Evolutionary conservation across 2,113 vertebrate species (phyloP), one percentile per base, ranked within the genome.

Genomic region (Triplophysa dalaica): DNA sequence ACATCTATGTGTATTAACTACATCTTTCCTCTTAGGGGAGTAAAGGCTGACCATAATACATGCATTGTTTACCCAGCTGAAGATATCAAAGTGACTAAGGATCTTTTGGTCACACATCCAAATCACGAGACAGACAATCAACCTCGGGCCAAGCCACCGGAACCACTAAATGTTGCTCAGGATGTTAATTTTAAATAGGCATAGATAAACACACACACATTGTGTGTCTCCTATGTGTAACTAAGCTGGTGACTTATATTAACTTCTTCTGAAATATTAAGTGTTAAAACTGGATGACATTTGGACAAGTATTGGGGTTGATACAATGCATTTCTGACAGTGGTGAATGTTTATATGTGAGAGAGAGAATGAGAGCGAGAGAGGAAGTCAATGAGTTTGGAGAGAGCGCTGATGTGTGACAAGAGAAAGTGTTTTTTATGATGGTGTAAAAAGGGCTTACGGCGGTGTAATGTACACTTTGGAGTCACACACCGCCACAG

Each of bases 61-160:
- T 52, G 50, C 50, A 52, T 52, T 52, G 16, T 62, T 48, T 33
- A 22, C 12, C 38, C 41, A 38, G 12, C 70, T 60, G 22, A 70
- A 79, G 12, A 43, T 74, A 21, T 74, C 77, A 70, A 22, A 38
- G 22, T 33, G 77, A 78, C 26, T 43, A 38, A 29, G 62, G 66
- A 79, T 52, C 45, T 21, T 29, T 70, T 62, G 29, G 24, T 54
- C 26, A 43, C 45, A 29, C n/a, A 43, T 74, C 52, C 21, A 63
- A 61, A 72, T 79, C 56, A 79, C 61, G 38, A 79, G 58, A 54
- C 58, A 21, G 43, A 43, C 67, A 79, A 64, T 54, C 60, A 38
- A 61, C 77, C 26, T 13, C 11, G 64, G 66, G 33, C 54, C 62
- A 26, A 78, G 56, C 43, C 67, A 52, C 1, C 63, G 16, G 24